Base-by-base conservation (phyloP, 2,797 vertebrate species). In the Amniataba percoides region DNA sequence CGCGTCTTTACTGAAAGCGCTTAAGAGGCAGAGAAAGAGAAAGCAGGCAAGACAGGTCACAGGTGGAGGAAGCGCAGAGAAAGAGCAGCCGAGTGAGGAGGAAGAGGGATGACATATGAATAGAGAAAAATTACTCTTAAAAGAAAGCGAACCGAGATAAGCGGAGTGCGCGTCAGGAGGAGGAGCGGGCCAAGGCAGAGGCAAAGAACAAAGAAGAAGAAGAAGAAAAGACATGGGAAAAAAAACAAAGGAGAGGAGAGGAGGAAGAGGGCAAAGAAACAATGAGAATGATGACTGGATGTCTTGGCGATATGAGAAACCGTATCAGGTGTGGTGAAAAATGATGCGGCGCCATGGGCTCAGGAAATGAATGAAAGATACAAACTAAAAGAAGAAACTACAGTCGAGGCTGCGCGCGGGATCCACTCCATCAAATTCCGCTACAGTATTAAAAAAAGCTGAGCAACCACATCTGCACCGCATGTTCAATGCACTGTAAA, bases 201-300 rank as follows among this genome's bases (percentile, higher is more conserved):
- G 53, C 53, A 73, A 66, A 75, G 76, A 87, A 84, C 59, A 85
- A 82, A 78, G 57, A 57, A 42, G 25, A 79, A 31, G 27, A 31
- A 61, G 53, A 82, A 31, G 27, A 31, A 31, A 31, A 31, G 69
- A 87, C 59, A 23, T n/a, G 62, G 40, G 68, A 65, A 76, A 71
- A 43, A 7, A 71, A 43, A 7, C 39, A 61, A 58, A 71, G 53
- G 77, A 43, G 66, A 71, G 53, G 77, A 43, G 66, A 83, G 71
- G 73, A 81, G 72, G 55, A 83, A 73, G 55, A 67, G 39, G 58
- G 36, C 13, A 2, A 77, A 71, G 59, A 83, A 75, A 73, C 70
- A 84, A 89, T 40, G 74, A 83, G 61, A 77, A 73, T 56, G 81
- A 89, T 61, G 87, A 83, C 64, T 57, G 71, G 81, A 77, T 66